Evolutionary conservation across 2,113 vertebrate genomes (phyloP), one percentile per base, ranked within the genome.

Genomic region (Euleptes europaea): DNA sequence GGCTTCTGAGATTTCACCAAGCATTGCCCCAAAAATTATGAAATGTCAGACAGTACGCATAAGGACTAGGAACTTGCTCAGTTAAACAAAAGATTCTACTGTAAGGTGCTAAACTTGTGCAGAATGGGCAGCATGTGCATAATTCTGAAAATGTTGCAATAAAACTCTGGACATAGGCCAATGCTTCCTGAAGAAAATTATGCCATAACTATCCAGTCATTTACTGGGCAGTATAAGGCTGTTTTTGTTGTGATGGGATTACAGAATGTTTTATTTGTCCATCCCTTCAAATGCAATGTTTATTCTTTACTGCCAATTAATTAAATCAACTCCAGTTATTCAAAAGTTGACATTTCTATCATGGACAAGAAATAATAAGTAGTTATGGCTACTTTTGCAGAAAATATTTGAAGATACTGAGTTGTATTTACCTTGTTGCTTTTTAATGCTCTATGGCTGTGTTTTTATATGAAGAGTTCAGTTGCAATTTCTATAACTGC

Each of bases 401-500:
- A 69, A 69, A 77, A 54, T 74, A 60, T 54, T 9, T 23, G n/a
- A 66, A 31, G 10, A 51, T 67, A 23, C 60, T 12, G 28, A 31
- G 73, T 23, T 69, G 44, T 35, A 51, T 26, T 76, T 69, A 66
- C 11, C n/a, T 21, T 38, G 54, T 33, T 69, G 4, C 31, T 35
- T 66, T 75, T 83, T 35, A 65, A 57, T 26, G 54, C 28, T 83
- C 54, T n/a, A 31, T 8, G 35, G 44, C 38, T 84, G 65, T 47
- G 21, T 77, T 71, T 72, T 78, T 28, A 71, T 44, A 71, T 5
- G 75, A 84, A 60, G 75, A 23, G 42, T 71, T 78, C 21, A 44
- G 75, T 60, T 66, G 76, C 11, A 60, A 60, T 84, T 54, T n/a
- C 76, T 72, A 66, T 70, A 78, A 85, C 51, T 72, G 28, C 51